Base-by-base conservation (phyloP, 2,888 invertebrate genomes). In the Temnothorax rugatulus region DNA sequence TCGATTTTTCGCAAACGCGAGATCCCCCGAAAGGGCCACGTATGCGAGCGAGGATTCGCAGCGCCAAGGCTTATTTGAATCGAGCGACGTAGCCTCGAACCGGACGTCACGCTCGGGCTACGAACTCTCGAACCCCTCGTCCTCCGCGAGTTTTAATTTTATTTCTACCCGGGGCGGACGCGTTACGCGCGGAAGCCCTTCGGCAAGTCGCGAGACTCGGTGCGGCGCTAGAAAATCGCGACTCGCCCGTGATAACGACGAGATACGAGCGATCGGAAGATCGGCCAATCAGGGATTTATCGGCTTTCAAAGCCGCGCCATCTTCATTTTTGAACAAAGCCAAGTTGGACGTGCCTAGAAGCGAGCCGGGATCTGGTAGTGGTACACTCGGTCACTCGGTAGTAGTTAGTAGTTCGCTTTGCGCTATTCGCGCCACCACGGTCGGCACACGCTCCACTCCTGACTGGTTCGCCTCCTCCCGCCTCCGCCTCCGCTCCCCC, bases 311-410 rank as follows among this genome's bases (percentile, higher is more conserved):
- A 95, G 94, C 96, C 97, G 97, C 97, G 97, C 97, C 97, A 97
- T 97, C 97, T 97, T 97, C 97, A 96, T 96, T 97, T 97, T 97
- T 96, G 97, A 97, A 97, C 97, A 96, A 96, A 96, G 96, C 96
- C 95, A 95, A 95, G 95, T 96, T 96, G 96, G 82, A 90, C 88
- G 89, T 90, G 91, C 91, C 91, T 88, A 92, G 90, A 88, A 87
- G 89, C 85, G 86, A 84, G 84, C 68, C 83, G 83, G 87, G 89
- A 89, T 96, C 96, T 96, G 95, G 96, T 96, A 96, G 29, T 4
- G 29, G 29, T 29, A 0, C 1, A 1, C n/a, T n/a, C n/a, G n/a
- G n/a, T n/a, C 1, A 25, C 29, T 29, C 29, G 29, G 29, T 4
- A 29, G 29, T 29, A 29, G 29, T 29, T 4, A 4, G 96, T 96